phyloP scores from a whole-genome alignment of 2,113 vertebrate species.

The Poeciliopsis retropinna region DNA sequence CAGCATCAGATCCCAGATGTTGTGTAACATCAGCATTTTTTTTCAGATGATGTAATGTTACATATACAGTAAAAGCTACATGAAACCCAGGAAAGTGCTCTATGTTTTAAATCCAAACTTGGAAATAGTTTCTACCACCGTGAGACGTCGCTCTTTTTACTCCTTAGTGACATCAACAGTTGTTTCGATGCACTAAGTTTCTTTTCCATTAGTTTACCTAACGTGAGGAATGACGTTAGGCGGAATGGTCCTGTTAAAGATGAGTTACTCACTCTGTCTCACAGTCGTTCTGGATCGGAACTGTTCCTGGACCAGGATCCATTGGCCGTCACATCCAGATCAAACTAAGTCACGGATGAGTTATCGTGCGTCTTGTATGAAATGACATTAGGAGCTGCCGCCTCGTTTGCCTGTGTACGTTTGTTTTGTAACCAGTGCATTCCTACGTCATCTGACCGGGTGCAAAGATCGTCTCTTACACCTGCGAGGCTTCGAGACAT shows the following conservation, averaged over 20 bases:
- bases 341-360: not conserved
- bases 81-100: not conserved
- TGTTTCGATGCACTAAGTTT: rapidly evolving
- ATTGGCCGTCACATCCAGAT: constrained; percentile 21
- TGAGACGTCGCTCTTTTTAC: not conserved
- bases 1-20: too few relatives aligned
- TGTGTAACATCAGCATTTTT: too few relatives aligned
- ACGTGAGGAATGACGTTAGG: not conserved
- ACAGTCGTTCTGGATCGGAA: constrained; percentile 69
- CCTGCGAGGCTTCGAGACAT: rapidly evolving
- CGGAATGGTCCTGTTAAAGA: not conserved
- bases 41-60: not conserved
- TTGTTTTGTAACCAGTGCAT: constrained; percentile 71
- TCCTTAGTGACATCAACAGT: not conserved
- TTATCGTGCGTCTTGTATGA: not conserved
- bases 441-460: constrained; percentile 48
- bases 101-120: not conserved
- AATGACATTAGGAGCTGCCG: not conserved
- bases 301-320: constrained; percentile 45
- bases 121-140: not conserved
- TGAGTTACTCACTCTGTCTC: constrained; percentile 75
- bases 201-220: not conserved
- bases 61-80: not conserved
- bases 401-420: not conserved
- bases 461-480: constrained; percentile 38